These are phyloP conservation scores for Epirrita christyi DNA, from an alignment of 2,888 invertebrate genomes.

Conservation along the genomic window DNA sequence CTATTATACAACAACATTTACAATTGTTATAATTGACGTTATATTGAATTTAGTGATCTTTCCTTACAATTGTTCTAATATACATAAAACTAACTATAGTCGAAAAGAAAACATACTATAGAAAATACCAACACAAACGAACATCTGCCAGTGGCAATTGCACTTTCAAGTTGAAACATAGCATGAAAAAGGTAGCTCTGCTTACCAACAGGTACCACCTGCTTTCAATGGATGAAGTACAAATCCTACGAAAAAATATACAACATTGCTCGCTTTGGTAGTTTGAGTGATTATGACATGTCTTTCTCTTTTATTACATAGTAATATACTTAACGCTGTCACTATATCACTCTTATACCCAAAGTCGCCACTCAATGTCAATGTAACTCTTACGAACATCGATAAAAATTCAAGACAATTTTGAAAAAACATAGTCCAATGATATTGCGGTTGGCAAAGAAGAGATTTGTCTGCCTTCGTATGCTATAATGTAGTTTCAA, in stretches of 20 bases:
- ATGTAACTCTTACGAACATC: not conserved
- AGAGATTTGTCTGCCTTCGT: too few relatives aligned
- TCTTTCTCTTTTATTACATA: not conserved
- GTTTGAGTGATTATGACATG: not conserved
- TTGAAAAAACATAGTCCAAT: too few relatives aligned
- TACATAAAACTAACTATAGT: not conserved
- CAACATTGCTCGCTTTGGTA: not conserved
- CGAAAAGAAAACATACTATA: not conserved
- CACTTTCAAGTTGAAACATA: not conserved
- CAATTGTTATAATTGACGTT: too few relatives aligned
- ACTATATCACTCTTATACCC: not conserved
- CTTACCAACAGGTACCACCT: too few relatives aligned
- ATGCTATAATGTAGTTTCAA: too few relatives aligned
- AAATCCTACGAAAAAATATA: not conserved
- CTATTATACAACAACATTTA: too few relatives aligned
- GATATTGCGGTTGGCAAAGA: too few relatives aligned
- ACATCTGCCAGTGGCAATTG: not conserved
- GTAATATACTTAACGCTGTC: not conserved
- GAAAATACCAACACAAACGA: not conserved
- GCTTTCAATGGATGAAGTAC: too few relatives aligned
- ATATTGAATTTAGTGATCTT: too few relatives aligned
- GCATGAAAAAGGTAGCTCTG: not conserved
- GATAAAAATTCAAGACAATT: too few relatives aligned
- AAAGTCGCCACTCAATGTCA: not conserved
- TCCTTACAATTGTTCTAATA: too few relatives aligned